A percentile compares a stretch with the other conserved stretches of the same genome.
Evolutionary conservation across 2,113 vertebrate genomes (phyloP).

Genomic region (Tetrao urogallus): DNA sequence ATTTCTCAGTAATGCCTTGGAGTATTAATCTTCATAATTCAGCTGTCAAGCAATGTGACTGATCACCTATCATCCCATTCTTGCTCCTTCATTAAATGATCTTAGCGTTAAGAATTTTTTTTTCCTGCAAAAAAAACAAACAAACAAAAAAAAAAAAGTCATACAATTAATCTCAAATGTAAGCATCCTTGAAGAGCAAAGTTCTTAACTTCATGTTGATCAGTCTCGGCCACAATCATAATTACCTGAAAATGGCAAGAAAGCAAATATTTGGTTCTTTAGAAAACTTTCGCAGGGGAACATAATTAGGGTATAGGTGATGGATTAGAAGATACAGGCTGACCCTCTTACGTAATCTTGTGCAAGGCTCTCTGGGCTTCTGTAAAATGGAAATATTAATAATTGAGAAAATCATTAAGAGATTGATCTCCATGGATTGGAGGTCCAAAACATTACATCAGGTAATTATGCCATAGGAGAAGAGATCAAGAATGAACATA

Average conservation of each 20-base stretch:
- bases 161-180: conserved; percentile 35
- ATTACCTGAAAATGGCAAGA: not conserved
- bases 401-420: conserved; percentile 27
- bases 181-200: conserved; percentile 7
- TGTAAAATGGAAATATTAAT: conserved; percentile 20
- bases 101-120: not conserved
- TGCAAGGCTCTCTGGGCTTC: not conserved
- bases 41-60: conserved; percentile 31
- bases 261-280: not conserved
- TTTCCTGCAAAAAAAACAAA: not conserved
- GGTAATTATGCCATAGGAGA: not conserved
- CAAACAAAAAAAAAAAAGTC: not conserved
- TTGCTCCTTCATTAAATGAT: conserved; percentile 31
- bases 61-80: conserved; percentile 30
- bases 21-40: conserved; percentile 55
- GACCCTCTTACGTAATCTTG: not conserved
- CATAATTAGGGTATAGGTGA: not conserved
- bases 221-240: not conserved
- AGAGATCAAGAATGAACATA: not conserved
- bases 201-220: conserved; percentile 15
- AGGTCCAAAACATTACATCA: not conserved
- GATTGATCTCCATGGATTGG: not conserved
- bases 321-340: not conserved
- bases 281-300: not conserved
- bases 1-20: conserved; percentile 23